Conservation (phyloP, 2,797 vertebrate species). For the Dallia pectoralis region DNA sequence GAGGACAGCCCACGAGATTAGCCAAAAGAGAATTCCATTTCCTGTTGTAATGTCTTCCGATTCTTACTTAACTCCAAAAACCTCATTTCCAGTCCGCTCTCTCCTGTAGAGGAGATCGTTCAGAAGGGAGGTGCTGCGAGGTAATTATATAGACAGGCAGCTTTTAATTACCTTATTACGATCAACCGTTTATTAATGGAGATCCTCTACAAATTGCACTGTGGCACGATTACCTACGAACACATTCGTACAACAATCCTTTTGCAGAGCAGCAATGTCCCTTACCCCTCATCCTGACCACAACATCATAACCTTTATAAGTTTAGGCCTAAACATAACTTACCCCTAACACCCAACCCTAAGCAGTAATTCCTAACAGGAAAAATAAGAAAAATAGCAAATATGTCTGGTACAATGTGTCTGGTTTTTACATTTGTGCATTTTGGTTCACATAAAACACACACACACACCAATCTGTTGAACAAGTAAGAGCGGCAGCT, state of each 20-base stretch:
- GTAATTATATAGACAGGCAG: slow-evolving; percentile 73
- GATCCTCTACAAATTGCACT: slow-evolving; percentile 56
- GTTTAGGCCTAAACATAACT: too few relatives aligned
- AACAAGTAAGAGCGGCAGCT: slow-evolving; percentile 25
- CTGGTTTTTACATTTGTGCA: background rate
- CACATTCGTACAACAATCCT: slow-evolving; percentile 10
- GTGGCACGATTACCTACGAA: slow-evolving; percentile 36
- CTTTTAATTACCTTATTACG: slow-evolving; percentile 71
- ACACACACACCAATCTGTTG: slow-evolving; percentile 18
- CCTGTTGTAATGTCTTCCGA: slow-evolving; percentile 21
- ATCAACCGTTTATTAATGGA: slow-evolving; percentile 71
- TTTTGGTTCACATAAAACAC: background rate
- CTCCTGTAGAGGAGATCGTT: slow-evolving; percentile 44
- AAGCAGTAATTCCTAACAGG: too few relatives aligned
- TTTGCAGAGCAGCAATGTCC: too few relatives aligned
- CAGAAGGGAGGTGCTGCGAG: slow-evolving; percentile 61
- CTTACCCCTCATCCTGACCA: too few relatives aligned
- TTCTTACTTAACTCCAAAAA: background rate
- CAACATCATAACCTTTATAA: too few relatives aligned
- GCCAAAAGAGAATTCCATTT: background rate
- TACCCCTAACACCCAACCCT: too few relatives aligned
- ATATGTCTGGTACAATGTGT: too few relatives aligned
- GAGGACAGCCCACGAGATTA: slow-evolving; percentile 36
- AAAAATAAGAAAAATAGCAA: too few relatives aligned
- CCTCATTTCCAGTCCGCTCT: slow-evolving; percentile 25